phyloP scores from a whole-genome alignment of 2,113 vertebrate species.

The Anoura caudifer region DNA sequence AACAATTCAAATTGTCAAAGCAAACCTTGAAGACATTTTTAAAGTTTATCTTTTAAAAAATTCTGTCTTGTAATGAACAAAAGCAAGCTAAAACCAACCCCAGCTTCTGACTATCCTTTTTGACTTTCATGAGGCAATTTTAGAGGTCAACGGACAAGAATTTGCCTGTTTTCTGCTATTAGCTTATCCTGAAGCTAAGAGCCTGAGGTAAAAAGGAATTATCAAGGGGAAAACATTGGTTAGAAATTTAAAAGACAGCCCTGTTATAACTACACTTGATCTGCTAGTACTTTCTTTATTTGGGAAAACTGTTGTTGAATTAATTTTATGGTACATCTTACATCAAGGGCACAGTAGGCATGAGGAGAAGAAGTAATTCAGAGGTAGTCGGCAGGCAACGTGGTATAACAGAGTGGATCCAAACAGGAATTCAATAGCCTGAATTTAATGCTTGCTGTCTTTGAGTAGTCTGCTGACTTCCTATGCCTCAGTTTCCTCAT shows the following conservation, averaged over 20 bases:
- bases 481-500: neutral
- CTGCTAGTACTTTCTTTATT: neutral
- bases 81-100: neutral
- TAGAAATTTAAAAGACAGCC: neutral
- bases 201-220: neutral
- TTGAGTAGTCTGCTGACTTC: neutral
- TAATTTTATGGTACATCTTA: neutral
- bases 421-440: neutral
- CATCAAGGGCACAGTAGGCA: neutral
- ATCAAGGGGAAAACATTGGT: neutral
- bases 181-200: neutral
- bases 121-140: neutral
- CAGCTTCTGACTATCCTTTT: neutral
- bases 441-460: neutral
- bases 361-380: neutral
- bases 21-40: neutral
- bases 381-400: neutral
- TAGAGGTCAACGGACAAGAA: neutral
- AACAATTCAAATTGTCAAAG: neutral
- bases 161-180: neutral
- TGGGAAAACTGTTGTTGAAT: constrained; percentile 20
- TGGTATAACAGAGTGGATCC: neutral
- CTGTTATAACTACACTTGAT: neutral
- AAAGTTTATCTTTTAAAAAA: neutral
- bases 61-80: neutral